These are phyloP conservation scores for Drosophila jambulina DNA, from an alignment of 1,140 invertebrate genomes.

Conservation along the genomic window DNA sequence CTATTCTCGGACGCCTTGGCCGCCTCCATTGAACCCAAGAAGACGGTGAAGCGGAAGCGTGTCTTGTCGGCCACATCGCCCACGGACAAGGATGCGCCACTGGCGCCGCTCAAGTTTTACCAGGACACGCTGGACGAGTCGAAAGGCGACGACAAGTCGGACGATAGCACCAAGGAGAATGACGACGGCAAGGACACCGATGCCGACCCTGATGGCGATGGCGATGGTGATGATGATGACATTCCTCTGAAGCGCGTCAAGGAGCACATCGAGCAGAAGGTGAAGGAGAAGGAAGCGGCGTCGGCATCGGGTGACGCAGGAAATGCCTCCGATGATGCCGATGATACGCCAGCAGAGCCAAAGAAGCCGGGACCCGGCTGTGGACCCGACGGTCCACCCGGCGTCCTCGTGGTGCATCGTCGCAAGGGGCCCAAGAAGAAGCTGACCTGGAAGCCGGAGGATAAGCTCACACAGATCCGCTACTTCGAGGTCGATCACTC, in stretches of 20 bases:
- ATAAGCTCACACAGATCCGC: conserved; percentile 91
- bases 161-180: conserved; percentile 85
- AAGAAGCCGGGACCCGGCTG: conserved; percentile 81
- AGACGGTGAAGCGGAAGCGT: conserved; percentile 91
- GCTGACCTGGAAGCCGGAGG: conserved; percentile 93
- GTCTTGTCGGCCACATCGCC: conserved; percentile 88
- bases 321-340: conserved; percentile 59
- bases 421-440: conserved; percentile 92
- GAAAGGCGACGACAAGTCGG: conserved; percentile 86
- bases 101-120: conserved; percentile 93
- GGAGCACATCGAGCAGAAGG: conserved; percentile 80
- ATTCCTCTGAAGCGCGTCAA: conserved; percentile 83
- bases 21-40: conserved; percentile 89
- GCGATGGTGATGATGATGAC: conserved; percentile 76
- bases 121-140: conserved; percentile 94
- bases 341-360: conserved; percentile 51
- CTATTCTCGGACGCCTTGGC: conserved; percentile 96
- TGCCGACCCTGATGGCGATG: conserved; percentile 31
- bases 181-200: conserved; percentile 75
- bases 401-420: conserved; percentile 76
- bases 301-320: conserved; percentile 36
- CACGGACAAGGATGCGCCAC: conserved; percentile 86
- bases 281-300: conserved; percentile 62
- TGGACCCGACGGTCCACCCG: conserved; percentile 82
- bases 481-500: conserved; percentile 97